A percentile compares a stretch with the other conserved stretches of the same genome.
phyloP scores from a whole-genome alignment of 2,888 invertebrate species.

The Trilocha varians region DNA sequence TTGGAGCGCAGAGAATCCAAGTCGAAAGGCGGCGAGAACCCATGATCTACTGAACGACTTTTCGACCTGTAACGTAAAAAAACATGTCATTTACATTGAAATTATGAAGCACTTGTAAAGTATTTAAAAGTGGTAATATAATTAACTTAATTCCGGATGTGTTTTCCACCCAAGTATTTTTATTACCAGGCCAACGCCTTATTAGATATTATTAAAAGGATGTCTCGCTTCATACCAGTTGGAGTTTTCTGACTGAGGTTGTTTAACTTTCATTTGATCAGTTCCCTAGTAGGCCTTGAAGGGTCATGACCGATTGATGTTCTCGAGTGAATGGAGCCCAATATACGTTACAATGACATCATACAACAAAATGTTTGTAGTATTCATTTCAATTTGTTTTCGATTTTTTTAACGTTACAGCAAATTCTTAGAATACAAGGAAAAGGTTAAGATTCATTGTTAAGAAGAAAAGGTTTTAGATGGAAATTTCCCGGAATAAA shows the following conservation, averaged over 20 bases:
- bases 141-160: neutral
- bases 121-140: neutral
- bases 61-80: slow-evolving; percentile 81
- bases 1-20: slow-evolving; percentile 88
- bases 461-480: slow-evolving; percentile 9
- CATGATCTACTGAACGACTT: slow-evolving; percentile 93
- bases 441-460: neutral
- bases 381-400: neutral
- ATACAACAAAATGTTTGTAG: neutral
- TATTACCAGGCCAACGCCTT: neutral
- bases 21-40: slow-evolving; percentile 88
- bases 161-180: slow-evolving; percentile 8
- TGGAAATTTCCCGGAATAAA: slow-evolving; percentile 8
- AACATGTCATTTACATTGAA: neutral
- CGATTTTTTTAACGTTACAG: neutral
- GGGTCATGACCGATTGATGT: neutral
- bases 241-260: neutral
- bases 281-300: neutral
- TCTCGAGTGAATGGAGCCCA: neutral
- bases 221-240: neutral
- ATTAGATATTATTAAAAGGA: neutral
- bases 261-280: neutral
- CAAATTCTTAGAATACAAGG: neutral
- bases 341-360: neutral
- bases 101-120: neutral